Evolutionary conservation across 1,140 invertebrate species (phyloP).

Genomic region (roundworm (Caenorhabditis elegans)): DNA sequence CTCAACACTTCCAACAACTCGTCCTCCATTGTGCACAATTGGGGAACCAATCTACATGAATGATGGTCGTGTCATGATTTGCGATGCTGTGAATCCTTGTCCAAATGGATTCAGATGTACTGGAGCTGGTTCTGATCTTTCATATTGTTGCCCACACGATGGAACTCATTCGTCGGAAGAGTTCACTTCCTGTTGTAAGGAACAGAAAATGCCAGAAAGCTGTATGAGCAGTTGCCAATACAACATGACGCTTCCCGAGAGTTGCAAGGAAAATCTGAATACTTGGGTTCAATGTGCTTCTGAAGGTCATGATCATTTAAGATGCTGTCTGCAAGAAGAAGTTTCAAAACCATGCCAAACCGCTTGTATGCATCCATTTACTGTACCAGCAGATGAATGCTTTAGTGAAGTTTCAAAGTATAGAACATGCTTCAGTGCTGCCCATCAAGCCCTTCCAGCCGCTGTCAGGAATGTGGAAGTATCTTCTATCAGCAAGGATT

Average conservation of each 20-base stretch:
- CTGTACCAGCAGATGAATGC: slow-evolving; percentile 9
- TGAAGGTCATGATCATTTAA: slow-evolving; percentile 42
- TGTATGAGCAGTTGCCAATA: slow-evolving; percentile 30
- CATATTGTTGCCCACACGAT: slow-evolving; percentile 24
- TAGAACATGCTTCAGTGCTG: slow-evolving; percentile 16
- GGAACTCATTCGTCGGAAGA: slow-evolving; percentile 30
- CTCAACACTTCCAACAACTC: slow-evolving; percentile 2
- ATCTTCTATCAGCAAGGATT: not conserved
- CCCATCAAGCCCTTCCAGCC: slow-evolving; percentile 4
- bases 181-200: slow-evolving; percentile 37
- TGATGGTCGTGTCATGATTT: slow-evolving; percentile 36
- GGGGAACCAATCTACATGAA: slow-evolving; percentile 38
- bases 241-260: slow-evolving; percentile 29
- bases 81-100: slow-evolving; percentile 25
- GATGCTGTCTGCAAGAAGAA: slow-evolving; percentile 37
- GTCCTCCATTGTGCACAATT: slow-evolving; percentile 11
- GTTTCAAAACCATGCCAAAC: slow-evolving; percentile 33
- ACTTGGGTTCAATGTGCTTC: slow-evolving; percentile 44
- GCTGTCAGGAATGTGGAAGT: not conserved
- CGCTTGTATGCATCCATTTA: slow-evolving; percentile 40
- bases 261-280: slow-evolving; percentile 38
- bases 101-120: slow-evolving; percentile 30
- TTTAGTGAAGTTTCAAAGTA: not conserved
- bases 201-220: not conserved
- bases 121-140: not conserved